Conservation (phyloP, 2,113 vertebrate genomes). For the Pyrgilauda ruficollis region DNA sequence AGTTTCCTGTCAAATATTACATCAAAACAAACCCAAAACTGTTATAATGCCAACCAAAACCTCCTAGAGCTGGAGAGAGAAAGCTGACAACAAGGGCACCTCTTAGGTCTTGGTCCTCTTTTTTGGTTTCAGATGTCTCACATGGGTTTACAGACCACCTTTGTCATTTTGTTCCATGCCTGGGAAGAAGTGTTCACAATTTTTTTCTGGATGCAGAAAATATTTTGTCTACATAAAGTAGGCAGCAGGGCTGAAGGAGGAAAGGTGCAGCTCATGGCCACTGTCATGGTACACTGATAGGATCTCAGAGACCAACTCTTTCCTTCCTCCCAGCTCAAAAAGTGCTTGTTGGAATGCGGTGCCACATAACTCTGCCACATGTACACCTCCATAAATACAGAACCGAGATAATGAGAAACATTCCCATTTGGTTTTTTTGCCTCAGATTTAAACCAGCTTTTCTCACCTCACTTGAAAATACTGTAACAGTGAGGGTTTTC, state of each 20-base stretch:
- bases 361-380: neutral
- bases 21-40: neutral
- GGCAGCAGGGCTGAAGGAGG: neutral
- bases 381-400: neutral
- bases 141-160: neutral
- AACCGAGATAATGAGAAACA: neutral
- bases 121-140: neutral
- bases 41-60: neutral
- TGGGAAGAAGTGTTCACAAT: neutral
- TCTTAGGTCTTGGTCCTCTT: neutral
- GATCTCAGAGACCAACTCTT: neutral
- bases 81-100: neutral
- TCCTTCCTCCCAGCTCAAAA: neutral
- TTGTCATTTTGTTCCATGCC: neutral
- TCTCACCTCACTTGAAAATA: neutral
- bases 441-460: neutral
- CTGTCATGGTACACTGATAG: neutral
- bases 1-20: neutral
- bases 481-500: neutral
- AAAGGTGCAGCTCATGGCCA: neutral
- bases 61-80: neutral
- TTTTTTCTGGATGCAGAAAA: neutral
- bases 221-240: neutral
- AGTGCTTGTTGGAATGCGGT: neutral
- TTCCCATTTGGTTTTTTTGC: neutral